A percentile compares a stretch with the other conserved stretches of the same genome.
These are phyloP conservation scores for Drosophila limbata DNA, from an alignment of 2,888 invertebrate genomes.

Conservation along the genomic window DNA sequence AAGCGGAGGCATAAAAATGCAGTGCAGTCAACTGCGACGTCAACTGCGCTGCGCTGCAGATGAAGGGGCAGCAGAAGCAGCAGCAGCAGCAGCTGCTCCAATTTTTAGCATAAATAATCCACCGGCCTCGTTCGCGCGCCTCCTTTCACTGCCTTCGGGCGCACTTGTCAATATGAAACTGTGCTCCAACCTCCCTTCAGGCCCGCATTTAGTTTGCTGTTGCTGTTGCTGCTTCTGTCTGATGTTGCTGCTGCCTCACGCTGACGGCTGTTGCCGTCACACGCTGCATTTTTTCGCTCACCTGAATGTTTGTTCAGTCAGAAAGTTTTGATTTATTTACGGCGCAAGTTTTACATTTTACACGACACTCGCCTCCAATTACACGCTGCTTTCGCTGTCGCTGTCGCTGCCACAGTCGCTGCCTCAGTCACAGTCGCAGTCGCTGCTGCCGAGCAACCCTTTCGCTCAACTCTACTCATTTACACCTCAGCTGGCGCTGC, in stretches of 20 bases:
- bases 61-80: constrained; percentile 28
- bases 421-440: constrained; percentile 19
- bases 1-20: constrained; percentile 10
- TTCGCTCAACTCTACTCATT: constrained; percentile 69
- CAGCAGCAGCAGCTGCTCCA: constrained; percentile 74
- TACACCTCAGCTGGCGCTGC: constrained; percentile 61
- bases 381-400: constrained; percentile 64
- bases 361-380: constrained; percentile 82
- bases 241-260: constrained; percentile 42
- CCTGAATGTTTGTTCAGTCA: constrained; percentile 81
- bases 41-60: constrained; percentile 25
- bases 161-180: constrained; percentile 74
- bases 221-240: constrained; percentile 24
- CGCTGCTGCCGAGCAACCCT: constrained; percentile 56
- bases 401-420: constrained; percentile 24
- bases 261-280: constrained; percentile 54
- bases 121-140: constrained; percentile 55
- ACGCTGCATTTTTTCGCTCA: constrained; percentile 79
- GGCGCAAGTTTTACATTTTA: constrained; percentile 81
- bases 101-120: constrained; percentile 77
- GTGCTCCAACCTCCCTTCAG: constrained; percentile 22
- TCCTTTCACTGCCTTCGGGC: constrained; percentile 31
- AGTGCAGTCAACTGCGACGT: constrained; percentile 22
- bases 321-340: constrained; percentile 83
- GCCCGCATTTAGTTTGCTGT: constrained; percentile 48